Evolutionary conservation across 2,888 invertebrate species (phyloP).

Genomic region (Bugulina stolonifera): DNA sequence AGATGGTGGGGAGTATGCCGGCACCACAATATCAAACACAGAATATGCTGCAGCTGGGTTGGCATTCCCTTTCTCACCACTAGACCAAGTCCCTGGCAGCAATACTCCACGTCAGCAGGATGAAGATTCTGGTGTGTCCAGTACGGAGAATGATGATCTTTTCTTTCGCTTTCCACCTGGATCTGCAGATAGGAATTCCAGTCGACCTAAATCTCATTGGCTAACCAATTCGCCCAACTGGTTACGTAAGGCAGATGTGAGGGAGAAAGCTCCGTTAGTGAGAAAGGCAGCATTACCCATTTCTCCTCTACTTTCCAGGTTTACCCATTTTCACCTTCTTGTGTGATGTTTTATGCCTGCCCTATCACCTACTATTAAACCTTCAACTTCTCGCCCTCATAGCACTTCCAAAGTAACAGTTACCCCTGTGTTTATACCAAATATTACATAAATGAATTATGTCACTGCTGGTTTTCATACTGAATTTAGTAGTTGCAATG

Average conservation of each 20-base stretch:
- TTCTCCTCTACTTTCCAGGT: not conserved
- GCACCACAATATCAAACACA: not conserved
- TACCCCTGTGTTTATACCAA: too few relatives aligned
- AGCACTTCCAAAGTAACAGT: too few relatives aligned
- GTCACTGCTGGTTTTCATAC: too few relatives aligned
- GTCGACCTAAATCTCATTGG: constrained; percentile 1
- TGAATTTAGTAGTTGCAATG: too few relatives aligned
- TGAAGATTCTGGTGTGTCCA: not conserved
- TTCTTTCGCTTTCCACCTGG: not conserved
- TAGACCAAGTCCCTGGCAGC: not conserved
- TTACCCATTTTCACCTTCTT: too few relatives aligned
- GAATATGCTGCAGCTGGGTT: not conserved
- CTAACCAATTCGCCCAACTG: not conserved
- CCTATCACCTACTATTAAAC: too few relatives aligned
- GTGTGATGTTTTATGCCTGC: too few relatives aligned
- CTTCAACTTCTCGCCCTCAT: too few relatives aligned
- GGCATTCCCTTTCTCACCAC: not conserved
- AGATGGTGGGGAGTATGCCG: not conserved
- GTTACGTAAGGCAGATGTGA: not conserved
- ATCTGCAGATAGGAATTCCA: too few relatives aligned
- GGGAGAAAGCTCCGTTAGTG: too few relatives aligned
- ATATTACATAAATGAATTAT: too few relatives aligned
- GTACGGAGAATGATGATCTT: not conserved
- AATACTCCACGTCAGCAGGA: not conserved
- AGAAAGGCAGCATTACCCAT: not conserved